Evolutionary conservation across 2,113 vertebrate species (phyloP).

Genomic region (Charadrius vociferus): DNA sequence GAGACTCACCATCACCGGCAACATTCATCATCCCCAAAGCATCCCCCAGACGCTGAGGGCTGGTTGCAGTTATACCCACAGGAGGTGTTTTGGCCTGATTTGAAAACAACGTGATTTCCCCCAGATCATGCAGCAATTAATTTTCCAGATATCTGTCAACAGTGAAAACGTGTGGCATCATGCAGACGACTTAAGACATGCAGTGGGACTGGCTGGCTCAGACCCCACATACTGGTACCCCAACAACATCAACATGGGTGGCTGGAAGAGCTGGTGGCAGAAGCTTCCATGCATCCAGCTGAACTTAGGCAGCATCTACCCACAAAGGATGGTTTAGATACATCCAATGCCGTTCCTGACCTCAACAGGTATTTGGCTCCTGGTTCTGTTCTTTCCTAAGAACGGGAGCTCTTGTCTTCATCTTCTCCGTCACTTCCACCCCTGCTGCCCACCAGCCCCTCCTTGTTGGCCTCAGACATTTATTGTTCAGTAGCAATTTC

Average conservation of each 20-base stretch:
- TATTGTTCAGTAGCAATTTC: background rate
- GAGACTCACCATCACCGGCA: background rate
- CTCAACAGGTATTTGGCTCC: background rate
- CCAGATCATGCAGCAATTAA: background rate
- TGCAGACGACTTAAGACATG: background rate
- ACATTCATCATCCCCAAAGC: background rate
- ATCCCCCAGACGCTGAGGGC: accelerated
- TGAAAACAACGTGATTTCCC: background rate
- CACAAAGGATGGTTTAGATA: background rate
- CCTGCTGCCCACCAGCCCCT: background rate
- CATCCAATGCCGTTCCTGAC: background rate
- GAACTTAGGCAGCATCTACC: background rate
- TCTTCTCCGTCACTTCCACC: background rate
- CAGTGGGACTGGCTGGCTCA: background rate
- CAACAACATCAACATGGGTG: background rate
- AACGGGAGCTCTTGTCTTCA: background rate
- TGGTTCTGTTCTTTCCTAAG: background rate
- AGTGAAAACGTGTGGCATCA: background rate
- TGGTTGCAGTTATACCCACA: accelerated
- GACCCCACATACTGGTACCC: accelerated
- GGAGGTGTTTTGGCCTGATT: accelerated
- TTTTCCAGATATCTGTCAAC: background rate
- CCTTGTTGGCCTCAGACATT: background rate
- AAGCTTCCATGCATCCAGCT: background rate
- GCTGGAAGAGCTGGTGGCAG: background rate